These are phyloP conservation scores for Drosophila mayri DNA, from an alignment of 1,140 invertebrate species.

Conservation along the genomic window DNA sequence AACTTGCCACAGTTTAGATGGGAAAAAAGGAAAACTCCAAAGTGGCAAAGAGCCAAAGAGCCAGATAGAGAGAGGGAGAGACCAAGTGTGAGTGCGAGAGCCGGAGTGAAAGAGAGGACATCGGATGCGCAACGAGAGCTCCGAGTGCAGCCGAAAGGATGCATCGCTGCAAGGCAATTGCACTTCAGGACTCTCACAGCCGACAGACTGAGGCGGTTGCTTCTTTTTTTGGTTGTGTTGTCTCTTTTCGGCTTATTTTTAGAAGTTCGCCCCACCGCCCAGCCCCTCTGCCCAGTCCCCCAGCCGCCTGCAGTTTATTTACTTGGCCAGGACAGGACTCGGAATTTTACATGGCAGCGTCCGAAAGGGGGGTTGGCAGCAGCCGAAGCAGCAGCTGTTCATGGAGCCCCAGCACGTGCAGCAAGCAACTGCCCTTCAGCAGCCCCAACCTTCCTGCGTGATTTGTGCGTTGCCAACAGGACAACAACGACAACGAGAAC, in stretches of 20 bases:
- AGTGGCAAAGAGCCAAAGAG: slow-evolving; percentile 28
- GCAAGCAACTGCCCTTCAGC: slow-evolving; percentile 74
- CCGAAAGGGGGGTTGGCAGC: slow-evolving; percentile 9
- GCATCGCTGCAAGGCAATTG: slow-evolving; percentile 74
- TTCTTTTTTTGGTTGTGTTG: slow-evolving; percentile 79
- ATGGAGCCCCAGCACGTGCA: slow-evolving; percentile 78
- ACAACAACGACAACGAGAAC: slow-evolving; percentile 25
- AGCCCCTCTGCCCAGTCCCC: not conserved
- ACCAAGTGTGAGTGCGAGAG: slow-evolving; percentile 8
- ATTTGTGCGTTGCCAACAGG: slow-evolving; percentile 65
- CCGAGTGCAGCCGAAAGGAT: slow-evolving; percentile 67
- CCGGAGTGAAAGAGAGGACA: slow-evolving; percentile 18
- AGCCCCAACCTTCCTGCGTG: slow-evolving; percentile 37
- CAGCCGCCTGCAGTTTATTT: slow-evolving; percentile 61
- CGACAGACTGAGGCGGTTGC: slow-evolving; percentile 69
- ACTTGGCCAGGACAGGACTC: slow-evolving; percentile 69
- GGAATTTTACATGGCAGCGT: slow-evolving; percentile 68
- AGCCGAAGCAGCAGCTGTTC: slow-evolving; percentile 69
- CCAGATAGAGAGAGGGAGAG: slow-evolving; percentile 13
- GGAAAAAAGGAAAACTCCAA: slow-evolving; percentile 66
- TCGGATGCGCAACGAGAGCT: slow-evolving; percentile 50
- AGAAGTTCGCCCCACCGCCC: slow-evolving; percentile 56
- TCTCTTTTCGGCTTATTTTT: slow-evolving; percentile 83
- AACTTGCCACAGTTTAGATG: slow-evolving; percentile 82
- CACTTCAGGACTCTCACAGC: slow-evolving; percentile 60